Evolutionary conservation across 2,113 vertebrate species (phyloP).

Genomic region (Enhydra lutris): DNA sequence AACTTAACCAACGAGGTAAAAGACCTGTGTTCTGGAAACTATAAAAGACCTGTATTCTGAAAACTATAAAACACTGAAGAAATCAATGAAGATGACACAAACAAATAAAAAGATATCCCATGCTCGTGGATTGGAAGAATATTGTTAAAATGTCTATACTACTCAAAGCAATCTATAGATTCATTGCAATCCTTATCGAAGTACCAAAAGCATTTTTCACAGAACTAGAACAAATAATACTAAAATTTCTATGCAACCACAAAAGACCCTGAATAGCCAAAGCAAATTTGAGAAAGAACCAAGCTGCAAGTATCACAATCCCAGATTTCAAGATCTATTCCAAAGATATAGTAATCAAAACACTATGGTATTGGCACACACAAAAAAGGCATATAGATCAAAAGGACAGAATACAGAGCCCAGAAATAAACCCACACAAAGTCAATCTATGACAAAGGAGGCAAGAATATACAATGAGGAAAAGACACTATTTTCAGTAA

Average conservation of each 20-base stretch:
- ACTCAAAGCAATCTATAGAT: not conserved
- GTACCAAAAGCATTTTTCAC: not conserved
- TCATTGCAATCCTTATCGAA: not conserved
- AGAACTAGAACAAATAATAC: not conserved
- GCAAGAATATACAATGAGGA: not conserved
- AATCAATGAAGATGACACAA: not conserved
- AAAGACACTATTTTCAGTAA: not conserved
- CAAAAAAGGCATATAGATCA: not conserved
- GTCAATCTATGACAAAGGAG: not conserved
- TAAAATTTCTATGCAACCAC: not conserved
- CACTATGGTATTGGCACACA: not conserved
- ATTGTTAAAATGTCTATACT: not conserved
- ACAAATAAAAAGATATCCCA: not conserved
- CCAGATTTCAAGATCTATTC: not conserved
- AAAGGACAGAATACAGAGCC: not conserved
- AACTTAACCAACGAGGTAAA: not conserved
- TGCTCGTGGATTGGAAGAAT: not conserved
- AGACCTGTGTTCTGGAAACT: not conserved
- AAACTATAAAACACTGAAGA: not conserved
- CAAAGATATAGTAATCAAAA: not conserved
- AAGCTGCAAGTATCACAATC: not conserved
- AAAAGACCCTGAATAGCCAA: not conserved
- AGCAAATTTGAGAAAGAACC: not conserved
- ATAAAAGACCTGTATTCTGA: not conserved
- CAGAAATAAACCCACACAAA: not conserved